Evolutionary conservation across 1,140 invertebrate genomes (phyloP).

Genomic region (Leptinotarsa lineolata): DNA sequence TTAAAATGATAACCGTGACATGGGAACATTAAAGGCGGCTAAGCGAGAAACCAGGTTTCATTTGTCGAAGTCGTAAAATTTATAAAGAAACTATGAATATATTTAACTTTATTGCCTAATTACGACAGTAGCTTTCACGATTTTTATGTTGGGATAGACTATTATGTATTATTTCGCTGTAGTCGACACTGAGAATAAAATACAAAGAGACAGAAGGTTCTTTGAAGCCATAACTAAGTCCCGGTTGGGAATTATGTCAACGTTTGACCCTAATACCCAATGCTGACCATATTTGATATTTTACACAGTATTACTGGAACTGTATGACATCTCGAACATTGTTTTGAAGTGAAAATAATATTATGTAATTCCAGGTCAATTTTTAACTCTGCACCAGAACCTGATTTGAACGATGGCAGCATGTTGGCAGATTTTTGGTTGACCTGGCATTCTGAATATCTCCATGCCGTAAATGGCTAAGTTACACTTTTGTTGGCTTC

Average conservation of each 20-base stretch:
- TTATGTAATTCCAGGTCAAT: no score
- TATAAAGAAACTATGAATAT: constrained; percentile 31
- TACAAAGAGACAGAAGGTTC: neutral
- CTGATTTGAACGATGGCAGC: no score
- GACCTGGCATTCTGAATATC: no score
- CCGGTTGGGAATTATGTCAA: no score
- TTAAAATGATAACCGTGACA: constrained; percentile 3
- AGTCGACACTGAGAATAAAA: constrained; percentile 16
- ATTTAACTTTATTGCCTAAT: constrained; percentile 30
- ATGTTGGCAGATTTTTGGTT: no score
- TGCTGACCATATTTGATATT: no score
- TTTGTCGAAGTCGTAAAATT: constrained; percentile 27
- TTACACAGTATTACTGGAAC: no score
- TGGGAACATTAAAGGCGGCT: constrained; percentile 26
- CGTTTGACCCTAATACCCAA: no score
- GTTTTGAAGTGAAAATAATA: neutral
- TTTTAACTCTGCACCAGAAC: no score
- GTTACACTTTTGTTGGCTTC: no score
- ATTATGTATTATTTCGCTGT: constrained; percentile 31
- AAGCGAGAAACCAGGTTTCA: constrained; percentile 25
- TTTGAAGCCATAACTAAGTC: constrained; percentile 2
- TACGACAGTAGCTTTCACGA: constrained; percentile 30
- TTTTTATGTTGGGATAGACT: constrained; percentile 29
- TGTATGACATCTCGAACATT: neutral
- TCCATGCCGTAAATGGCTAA: no score